Evolutionary conservation across 1,140 invertebrate genomes (phyloP), one percentile per base, ranked within the genome.

Genomic region (Mactra quadrangularis): DNA sequence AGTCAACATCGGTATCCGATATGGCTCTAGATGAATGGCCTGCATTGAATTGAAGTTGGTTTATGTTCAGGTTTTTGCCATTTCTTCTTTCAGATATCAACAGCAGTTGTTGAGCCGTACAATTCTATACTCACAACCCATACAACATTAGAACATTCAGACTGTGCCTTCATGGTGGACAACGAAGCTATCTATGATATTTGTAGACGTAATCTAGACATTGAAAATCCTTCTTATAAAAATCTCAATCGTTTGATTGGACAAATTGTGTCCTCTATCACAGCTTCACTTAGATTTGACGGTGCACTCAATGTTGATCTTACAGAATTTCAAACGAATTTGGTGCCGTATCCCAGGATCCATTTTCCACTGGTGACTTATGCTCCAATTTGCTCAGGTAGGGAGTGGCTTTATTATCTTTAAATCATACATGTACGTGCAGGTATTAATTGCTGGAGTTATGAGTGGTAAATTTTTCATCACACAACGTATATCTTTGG

Each of bases 141-240:
- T 78, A 93, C 93, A 29, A 93, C 93, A 22, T 86, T 93, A 38
- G 92, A 93, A 55, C 93, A 93, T 79, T 93, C 92, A 4, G 93
- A 93, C 84, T 93, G 93, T 77, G 92, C 93, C 25, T 93, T 94
- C 85, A 89, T 97, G 96, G 87, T 97, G 27, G 96, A 97, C 93
- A 97, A 96, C 91, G 96, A 97, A 92, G 97, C 96, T 84, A 98
- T 98, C 89, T 98, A 97, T 86, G 97, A 98, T 91, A 97, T 98
- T 91, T 98, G 97, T 93, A 94, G 96, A 55, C 95, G 96, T 55
- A 97, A 97, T 90, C 92, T 98, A 70, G 91, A 92, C 68, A 92
- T 92, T 38, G 90, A 91, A 35, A 71, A 91, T 11, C 92, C 92
- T 17, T 83, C 90, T 11, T 93, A 92, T 83, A 89, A 84, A 29